phyloP scores from a whole-genome alignment of 2,888 invertebrate genomes.

The Periphyllus acericola region DNA sequence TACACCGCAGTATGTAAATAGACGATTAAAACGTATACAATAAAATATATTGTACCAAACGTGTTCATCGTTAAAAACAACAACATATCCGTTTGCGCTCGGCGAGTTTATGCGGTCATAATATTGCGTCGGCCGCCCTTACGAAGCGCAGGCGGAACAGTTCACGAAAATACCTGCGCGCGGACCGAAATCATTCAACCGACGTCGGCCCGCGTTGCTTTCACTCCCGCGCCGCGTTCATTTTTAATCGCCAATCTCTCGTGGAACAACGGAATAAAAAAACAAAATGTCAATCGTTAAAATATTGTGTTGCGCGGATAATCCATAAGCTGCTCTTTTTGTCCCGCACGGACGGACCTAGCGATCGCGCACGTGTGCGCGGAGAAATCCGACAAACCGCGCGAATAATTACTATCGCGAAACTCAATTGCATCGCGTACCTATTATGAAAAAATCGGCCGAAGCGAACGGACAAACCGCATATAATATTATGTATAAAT shows the following conservation, averaged over 20 bases:
- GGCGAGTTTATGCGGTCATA: neutral
- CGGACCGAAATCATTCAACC: constrained; percentile 41
- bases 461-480: too few species aligned
- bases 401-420: neutral
- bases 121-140: neutral
- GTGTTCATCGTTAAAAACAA: neutral
- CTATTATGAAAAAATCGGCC: too few species aligned
- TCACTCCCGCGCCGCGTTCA: constrained; percentile 4
- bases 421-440: neutral
- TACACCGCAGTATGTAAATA: neutral
- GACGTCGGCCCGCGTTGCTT: too few species aligned
- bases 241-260: constrained; percentile 46
- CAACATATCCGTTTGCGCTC: too few species aligned
- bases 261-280: constrained; percentile 36
- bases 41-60: neutral
- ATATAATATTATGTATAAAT: too few species aligned
- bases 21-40: neutral
- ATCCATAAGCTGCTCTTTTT: constrained; percentile 5
- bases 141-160: neutral
- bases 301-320: neutral
- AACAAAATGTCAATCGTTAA: constrained; percentile 30
- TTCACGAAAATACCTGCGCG: constrained; percentile 20
- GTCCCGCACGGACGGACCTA: neutral
- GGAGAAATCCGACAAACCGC: neutral
- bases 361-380: neutral